Evolutionary conservation across 2,113 vertebrate genomes (phyloP), one percentile per base, ranked within the genome.

Genomic region (Equus quagga): DNA sequence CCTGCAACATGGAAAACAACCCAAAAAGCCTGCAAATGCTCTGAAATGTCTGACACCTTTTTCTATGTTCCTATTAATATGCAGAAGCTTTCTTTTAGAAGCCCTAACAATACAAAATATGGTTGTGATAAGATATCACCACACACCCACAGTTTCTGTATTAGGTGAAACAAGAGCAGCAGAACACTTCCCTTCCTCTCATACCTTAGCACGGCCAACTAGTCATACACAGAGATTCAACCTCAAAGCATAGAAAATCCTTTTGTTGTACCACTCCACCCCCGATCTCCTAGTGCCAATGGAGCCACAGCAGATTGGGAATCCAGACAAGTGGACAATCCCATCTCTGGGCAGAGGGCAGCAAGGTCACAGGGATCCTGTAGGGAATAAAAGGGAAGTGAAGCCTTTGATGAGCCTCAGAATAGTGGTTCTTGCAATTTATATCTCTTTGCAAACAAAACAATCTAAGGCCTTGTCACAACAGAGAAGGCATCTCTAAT

Each of bases 51-150:
- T 51, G 26, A 60, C 2, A 44, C 41, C 36, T 88, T 83, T 64
- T 19, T 54, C 86, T 33, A 81, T 49, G 78, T 83, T 73, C 41
- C 44, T 82, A 18, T 67, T 84, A 80, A 36, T 36, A 88, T 89
- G 72, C 81, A 83, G 21, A 79, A 80, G 64, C 56, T 95, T 79
- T 90, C 31, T 60, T 83, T 67, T 11, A 91, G 28, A 84, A 84
- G 33, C 24, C n/a, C 41, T 73, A 93, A 51, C 15, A 90, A 92
- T 46, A 21, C 8, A 67, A 73, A 81, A 69, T 51, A 91, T 64
- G n/a, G 93, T 5, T 49, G 13, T 54, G n/a, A 79, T 88, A n/a
- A 75, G 8, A 33, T 33, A 73, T 31, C 86, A 88, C 21, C n/a
- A 83, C 6, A 6, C 6, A 8, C 21, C 17, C 62, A 86, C 14